Evolutionary conservation across 2,888 invertebrate genomes (phyloP), one percentile per base, ranked within the genome.

Genomic region (Protophormia terraenovae): DNA sequence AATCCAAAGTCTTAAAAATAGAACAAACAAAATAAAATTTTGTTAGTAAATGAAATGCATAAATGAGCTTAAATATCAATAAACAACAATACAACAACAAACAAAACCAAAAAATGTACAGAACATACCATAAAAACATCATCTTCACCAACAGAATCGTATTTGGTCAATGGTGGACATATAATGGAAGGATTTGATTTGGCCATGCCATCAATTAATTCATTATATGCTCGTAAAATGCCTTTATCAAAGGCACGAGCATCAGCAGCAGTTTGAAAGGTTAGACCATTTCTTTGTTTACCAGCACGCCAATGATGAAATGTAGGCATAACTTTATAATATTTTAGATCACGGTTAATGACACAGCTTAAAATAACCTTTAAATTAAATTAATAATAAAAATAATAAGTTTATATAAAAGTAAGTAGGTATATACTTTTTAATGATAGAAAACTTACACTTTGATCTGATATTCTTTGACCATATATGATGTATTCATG

Each of bases 291-390:
- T 88, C 97, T 96, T 93, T 97, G 97, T 93, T 98, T 97, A 81
- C 97, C 98, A 22, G 98, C 98, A 91, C 96, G 96, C 98, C 98
- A 99, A 93, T 98, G 98, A 94, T 98, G 98, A 94, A 99, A 99
- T 60, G 98, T 98, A 38, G 99, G 98, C 97, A 98, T 98, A 90
- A 98, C 98, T 94, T 97, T 98, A 93, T 97, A 97, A 94, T 98
- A 98, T 93, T 97, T 97, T 93, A 98, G 97, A 93, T 98, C 98
- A 92, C 97, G 97, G 93, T 98, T 98, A 92, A 98, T 97, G 71
- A 96, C 96, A 94, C 98, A 98, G 93, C 97, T 97, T 88, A 98
- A 94, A 88, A 98, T 97, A 91, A 97, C 96, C 98, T 98, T 19
- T 80, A 83, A 24, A 24, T 45, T 32, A 69, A 47, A 66, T 45